Conservation (phyloP, 2,113 vertebrate species). For the Gnathonemus longibarbis region DNA sequence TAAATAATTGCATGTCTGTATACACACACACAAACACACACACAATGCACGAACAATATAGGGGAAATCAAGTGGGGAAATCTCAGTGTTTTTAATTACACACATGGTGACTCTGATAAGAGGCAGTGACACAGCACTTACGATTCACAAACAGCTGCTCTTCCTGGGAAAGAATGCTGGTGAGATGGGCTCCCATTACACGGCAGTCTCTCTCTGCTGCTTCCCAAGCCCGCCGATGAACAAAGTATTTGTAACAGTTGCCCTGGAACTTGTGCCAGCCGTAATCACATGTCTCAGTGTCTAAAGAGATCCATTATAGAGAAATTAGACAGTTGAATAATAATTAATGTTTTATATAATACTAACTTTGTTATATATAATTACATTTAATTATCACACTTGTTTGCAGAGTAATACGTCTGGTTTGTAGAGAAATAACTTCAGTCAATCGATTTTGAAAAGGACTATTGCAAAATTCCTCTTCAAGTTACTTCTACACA, state of each 20-base stretch:
- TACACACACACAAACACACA: background rate
- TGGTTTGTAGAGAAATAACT: background rate
- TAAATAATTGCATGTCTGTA: slow-evolving; percentile 38
- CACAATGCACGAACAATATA: background rate
- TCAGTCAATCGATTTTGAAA: background rate
- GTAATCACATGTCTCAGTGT: slow-evolving; percentile 84
- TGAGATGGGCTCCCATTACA: slow-evolving; percentile 82
- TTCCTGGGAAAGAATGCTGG: slow-evolving; percentile 81
- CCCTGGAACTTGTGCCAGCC: slow-evolving; percentile 98
- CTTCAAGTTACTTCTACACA: background rate
- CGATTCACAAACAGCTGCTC: slow-evolving; percentile 92
- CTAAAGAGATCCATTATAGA: slow-evolving; percentile 46
- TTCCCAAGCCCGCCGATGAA: slow-evolving; percentile 85
- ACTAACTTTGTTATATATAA: background rate
- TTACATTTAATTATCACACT: background rate
- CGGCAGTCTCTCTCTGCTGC: slow-evolving; percentile 91
- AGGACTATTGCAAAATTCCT: background rate
- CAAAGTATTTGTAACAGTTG: slow-evolving; percentile 91
- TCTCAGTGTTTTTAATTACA: background rate
- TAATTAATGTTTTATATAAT: background rate
- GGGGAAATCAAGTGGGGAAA: background rate
- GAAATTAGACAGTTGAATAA: slow-evolving; percentile 1
- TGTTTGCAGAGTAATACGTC: background rate
- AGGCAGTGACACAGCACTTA: slow-evolving; percentile 53
- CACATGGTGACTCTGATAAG: background rate